These are phyloP conservation scores for Notamacropus eugenii DNA, from an alignment of 2,797 vertebrate genomes.

Conservation along the genomic window DNA sequence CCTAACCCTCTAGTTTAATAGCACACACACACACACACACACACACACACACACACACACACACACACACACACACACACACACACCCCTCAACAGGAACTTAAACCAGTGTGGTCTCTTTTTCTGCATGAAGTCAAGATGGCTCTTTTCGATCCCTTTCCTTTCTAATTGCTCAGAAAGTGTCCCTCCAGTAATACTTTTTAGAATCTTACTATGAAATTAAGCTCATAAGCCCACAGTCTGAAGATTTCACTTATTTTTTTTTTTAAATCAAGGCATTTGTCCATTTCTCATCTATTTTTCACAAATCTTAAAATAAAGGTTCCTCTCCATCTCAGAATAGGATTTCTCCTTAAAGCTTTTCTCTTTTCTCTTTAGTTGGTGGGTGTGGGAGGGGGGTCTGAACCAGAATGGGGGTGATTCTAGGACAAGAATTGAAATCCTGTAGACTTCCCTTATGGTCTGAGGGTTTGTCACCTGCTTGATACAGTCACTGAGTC, in stretches of 20 bases:
- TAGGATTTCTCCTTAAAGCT: not conserved
- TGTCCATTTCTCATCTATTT: not conserved
- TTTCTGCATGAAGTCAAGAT: not conserved
- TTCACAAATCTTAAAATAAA: not conserved
- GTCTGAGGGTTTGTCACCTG: not conserved
- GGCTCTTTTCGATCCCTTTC: not conserved
- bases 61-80: too few relatives aligned
- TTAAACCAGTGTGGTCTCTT: not conserved
- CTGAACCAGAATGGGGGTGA: not conserved
- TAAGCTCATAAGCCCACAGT: not conserved
- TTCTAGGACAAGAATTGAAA: not conserved
- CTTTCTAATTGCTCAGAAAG: not conserved
- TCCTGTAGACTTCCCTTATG: conserved; percentile 22
- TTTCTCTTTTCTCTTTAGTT: not conserved
- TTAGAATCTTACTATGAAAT: not conserved
- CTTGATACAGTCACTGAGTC: not conserved
- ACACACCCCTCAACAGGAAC: not conserved
- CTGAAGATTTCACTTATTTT: not conserved
- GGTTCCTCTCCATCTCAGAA: not conserved
- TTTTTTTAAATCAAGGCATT: not conserved
- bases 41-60: not conserved
- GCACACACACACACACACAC: too few relatives aligned
- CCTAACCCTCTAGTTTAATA: not conserved
- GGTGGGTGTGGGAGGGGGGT: not conserved
- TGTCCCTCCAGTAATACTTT: not conserved